phyloP scores from a whole-genome alignment of 64 coral and sea anemone species.

The Pachyseris speciosa region DNA sequence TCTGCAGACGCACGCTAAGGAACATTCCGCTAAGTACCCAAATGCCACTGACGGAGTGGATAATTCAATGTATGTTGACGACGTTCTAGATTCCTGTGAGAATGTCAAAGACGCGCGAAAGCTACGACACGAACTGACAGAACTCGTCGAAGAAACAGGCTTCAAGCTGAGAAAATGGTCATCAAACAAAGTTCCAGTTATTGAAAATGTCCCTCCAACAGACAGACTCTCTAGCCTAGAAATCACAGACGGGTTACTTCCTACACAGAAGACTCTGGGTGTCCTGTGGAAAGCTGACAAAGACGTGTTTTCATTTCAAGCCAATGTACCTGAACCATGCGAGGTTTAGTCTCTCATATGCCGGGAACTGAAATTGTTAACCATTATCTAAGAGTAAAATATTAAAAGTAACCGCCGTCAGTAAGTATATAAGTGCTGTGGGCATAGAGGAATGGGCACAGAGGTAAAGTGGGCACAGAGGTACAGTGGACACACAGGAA shows the following conservation, averaged over 20 bases:
- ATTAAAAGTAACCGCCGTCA: no score
- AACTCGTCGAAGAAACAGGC: conserved; percentile 12
- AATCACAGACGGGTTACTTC: no score
- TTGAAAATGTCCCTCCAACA: not conserved
- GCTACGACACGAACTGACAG: conserved; percentile 14
- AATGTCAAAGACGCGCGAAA: conserved; percentile 1
- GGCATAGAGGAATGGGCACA: no score
- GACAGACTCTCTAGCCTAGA: not conserved
- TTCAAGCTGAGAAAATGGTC: conserved; percentile 52
- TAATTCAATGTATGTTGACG: conserved; percentile 46
- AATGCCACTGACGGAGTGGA: conserved; percentile 15
- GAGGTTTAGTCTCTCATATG: no score
- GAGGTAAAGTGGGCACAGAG: no score
- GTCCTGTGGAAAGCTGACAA: conserved; percentile 64
- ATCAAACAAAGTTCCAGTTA: conserved; percentile 38
- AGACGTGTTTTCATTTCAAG: conserved; percentile 9
- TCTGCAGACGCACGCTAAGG: conserved; percentile 34
- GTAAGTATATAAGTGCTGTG: no score
- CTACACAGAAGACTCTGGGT: conserved; percentile 10
- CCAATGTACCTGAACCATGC: conserved; percentile 30
- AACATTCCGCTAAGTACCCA: not conserved
- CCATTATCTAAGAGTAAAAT: no score
- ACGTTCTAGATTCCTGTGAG: conserved; percentile 15
- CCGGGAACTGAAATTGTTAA: no score
- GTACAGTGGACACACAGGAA: no score